Base-by-base conservation (phyloP, 2,797 vertebrate species). In the Serranus cabrilla region DNA sequence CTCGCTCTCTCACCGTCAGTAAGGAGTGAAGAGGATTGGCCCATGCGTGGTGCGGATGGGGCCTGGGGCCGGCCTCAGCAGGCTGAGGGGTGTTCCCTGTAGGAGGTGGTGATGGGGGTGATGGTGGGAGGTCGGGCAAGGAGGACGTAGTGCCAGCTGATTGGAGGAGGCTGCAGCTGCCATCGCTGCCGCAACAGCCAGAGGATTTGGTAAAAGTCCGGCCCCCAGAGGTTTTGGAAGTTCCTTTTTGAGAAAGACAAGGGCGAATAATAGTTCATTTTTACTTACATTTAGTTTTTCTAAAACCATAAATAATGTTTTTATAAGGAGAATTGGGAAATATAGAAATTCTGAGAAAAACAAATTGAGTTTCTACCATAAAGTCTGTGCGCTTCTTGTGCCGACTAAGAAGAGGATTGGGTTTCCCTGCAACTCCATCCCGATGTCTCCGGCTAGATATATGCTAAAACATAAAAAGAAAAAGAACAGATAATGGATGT, bases 391-490 rank as follows among this genome's bases (percentile, higher is more conserved):
- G 94, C 84, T 96, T 97, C 94, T 96, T 97, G 93, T 96, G 96
- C 51, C 96, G 94, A 85, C 94, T 96, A 74, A 97, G 94, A 42
- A 97, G 94, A 50, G 97, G 96, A 79, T 97, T 98, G 74, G 96
- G 95, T 90, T 97, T 97, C 63, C 97, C 96, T 3, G 96, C 96
- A 54, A 97, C 96, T 68, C 96, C 96, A 47, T 98, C 96, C 57
- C 96, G 94, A 91, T 98, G 96, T 77, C 96, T 91, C 75, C 97
- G 93, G 87, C 97, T 98, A 60, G 96, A 97, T 93, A 97, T 97
- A 93, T 97, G 97, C 97, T 97, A 88, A 8, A 80, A 65, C 12
- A 61, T 18, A 31, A 69, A 73, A 67, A 31, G 5, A 56, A 4
- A 50, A 59, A 34, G 20, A 18, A 56, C 9, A 71, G 11, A 60